These are phyloP conservation scores for Drosophila emarginata DNA, from an alignment of 2,888 invertebrate genomes.

Conservation along the genomic window DNA sequence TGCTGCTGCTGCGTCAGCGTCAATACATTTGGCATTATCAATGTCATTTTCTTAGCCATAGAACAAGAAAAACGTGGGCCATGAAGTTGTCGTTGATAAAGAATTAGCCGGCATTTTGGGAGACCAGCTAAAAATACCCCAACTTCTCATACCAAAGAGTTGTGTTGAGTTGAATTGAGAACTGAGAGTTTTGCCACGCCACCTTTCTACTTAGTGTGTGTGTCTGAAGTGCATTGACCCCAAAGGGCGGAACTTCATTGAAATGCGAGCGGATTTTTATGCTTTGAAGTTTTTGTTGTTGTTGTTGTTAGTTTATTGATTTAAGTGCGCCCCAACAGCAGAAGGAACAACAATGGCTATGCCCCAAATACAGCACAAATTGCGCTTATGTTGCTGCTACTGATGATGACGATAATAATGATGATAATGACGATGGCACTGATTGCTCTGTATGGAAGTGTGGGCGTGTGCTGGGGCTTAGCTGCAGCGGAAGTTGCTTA, in stretches of 20 bases:
- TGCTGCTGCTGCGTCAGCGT: conserved; percentile 35
- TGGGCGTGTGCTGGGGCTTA: conserved; percentile 36
- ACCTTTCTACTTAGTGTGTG: conserved; percentile 28
- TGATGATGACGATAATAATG: conserved; percentile 41
- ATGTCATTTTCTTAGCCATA: conserved; percentile 45
- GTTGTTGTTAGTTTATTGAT: conserved; percentile 62
- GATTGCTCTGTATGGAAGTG: conserved; percentile 24
- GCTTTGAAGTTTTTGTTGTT: not conserved
- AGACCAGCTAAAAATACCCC: conserved; percentile 35
- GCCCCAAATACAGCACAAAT: conserved; percentile 72
- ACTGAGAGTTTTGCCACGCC: conserved; percentile 30
- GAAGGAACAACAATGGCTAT: conserved; percentile 42
- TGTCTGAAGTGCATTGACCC: conserved; percentile 67
- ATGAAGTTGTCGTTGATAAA: conserved; percentile 52
- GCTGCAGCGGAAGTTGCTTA: conserved; percentile 63
- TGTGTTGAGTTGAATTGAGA: conserved; percentile 15
- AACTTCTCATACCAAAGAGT: conserved; percentile 16
- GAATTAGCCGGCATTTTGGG: conserved; percentile 59
- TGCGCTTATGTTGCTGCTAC: conserved; percentile 35
- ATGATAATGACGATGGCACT: conserved; percentile 26
- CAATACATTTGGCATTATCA: conserved; percentile 68
- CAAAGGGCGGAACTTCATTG: conserved; percentile 66
- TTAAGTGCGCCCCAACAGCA: conserved; percentile 60
- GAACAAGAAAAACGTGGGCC: conserved; percentile 50
- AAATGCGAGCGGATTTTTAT: conserved; percentile 51